Evolutionary conservation across 2,113 vertebrate species (phyloP), one percentile per base, ranked within the genome.

Genomic region (Labeo rohita): DNA sequence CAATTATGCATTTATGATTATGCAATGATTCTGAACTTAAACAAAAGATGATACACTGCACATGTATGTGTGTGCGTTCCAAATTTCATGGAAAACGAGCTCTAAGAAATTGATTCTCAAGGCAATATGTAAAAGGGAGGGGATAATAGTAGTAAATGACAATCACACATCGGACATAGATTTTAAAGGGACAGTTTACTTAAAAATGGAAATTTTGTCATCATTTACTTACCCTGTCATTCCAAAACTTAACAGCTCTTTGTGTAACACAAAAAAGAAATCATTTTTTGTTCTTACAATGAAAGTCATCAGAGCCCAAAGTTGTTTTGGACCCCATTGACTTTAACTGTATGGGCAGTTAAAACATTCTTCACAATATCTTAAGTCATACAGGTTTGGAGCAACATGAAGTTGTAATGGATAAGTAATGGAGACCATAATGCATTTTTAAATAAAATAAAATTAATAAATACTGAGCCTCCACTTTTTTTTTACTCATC

Each of bases 71-170:
- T 70, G 16, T 43, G 74, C 36, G 23, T 52, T 49, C 75, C 15
- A 63, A 45, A 43, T 80, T 79, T 81, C 7, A 80, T 66, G 61
- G 43, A 65, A 81, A 81, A 6, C 7, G 6, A 34, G 8, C n/a
- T 80, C 56, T 65, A 65, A 16, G 21, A 49, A 65, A 65, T 61
- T 23, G 56, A n/a, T 80, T 65, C 6, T 61, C 78, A 65, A 47
- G 15, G n/a, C 4, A 47, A 16, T 28, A 28, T 28, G 8, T 63
- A 54, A 43, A 79, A n/a, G 36, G 21, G 43, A 23, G 43, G 39
- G 43, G 8, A 66, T 34, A 13, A n/a, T 28, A 23, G 39, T 65
- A 49, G n/a, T 65, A 23, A 81, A 11, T 34, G 2, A 28, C n/a
- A 81, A 65, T 34, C 2, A 63, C 11, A 80, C 34, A n/a, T 1